Evolutionary conservation across 2,113 vertebrate species (phyloP), one percentile per base, ranked within the genome.

Genomic region (Megalops atlanticus): DNA sequence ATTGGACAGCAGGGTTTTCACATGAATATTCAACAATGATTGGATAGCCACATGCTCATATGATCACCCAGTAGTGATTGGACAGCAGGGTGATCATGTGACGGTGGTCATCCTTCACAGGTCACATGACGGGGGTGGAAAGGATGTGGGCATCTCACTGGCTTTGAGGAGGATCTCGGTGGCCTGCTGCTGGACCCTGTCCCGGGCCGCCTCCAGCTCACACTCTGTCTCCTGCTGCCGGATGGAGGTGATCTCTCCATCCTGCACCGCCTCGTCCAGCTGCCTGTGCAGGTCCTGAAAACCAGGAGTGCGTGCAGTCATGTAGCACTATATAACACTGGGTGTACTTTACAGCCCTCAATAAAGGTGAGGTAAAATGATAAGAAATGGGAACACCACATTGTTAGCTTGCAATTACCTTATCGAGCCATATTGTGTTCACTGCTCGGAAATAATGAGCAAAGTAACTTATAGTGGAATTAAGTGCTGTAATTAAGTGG

Each of bases 211-310:
- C 77, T 96, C 96, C 4, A 99, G 94, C 84, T 99, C 97, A 31
- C 96, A 97, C 89, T 98, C 97, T 0, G 97, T 96, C 91, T 99
- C 97, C 85, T 98, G 98, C 87, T 98, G 95, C 90, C 97, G 97
- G 95, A 95, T 97, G 89, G 97, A 86, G 92, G 97, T 94, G 83
- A 96, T 96, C 91, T 96, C 93, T 41, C 97, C 96, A 69, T 97
- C 96, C 89, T 97, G 96, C 84, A 97, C 95, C 87, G 96, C 96
- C 83, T 98, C 96, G 74, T 98, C 96, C 87, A 99, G 95, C 91
- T 98, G 96, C 89, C 98, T 97, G 80, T 99, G 97, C 87, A 98
- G 94, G 88, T 96, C 95, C 98, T 99, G 79, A 85, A 58, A 54
- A n/a, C n/a, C n/a, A n/a, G n/a, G n/a, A n/a, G n/a, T n/a, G n/a